phyloP scores from a whole-genome alignment of 2,888 invertebrate species.

The Toxonevra muliebris region DNA sequence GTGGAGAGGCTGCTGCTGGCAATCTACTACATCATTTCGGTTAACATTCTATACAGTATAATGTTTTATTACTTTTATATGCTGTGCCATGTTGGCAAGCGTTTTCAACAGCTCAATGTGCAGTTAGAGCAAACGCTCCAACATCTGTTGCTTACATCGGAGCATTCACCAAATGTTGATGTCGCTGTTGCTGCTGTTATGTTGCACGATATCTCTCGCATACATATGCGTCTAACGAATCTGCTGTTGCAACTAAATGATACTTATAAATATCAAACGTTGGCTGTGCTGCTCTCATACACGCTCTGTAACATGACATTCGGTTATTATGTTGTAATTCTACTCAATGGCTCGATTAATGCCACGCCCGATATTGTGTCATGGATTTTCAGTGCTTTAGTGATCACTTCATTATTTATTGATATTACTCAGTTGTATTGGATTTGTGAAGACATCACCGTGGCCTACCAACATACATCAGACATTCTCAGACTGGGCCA shows the following conservation, averaged over 20 bases:
- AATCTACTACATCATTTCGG: background rate
- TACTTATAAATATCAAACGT: constrained; percentile 4
- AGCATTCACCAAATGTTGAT: background rate
- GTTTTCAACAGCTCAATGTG: constrained; percentile 9
- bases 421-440: constrained; percentile 21
- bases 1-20: background rate
- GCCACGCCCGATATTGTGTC: background rate
- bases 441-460: constrained; percentile 7
- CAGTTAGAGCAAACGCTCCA: constrained; percentile 2
- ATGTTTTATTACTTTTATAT: constrained; percentile 21
- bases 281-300: constrained; percentile 20
- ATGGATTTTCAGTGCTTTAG: background rate
- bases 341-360: background rate
- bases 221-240: constrained; percentile 5
- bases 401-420: background rate
- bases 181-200: constrained; percentile 11
- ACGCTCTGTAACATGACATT: constrained; percentile 12
- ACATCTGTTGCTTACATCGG: background rate
- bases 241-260: constrained; percentile 15
- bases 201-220: constrained; percentile 7
- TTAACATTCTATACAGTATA: background rate
- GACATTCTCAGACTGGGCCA: constrained; percentile 4
- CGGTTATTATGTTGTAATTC: constrained; percentile 15
- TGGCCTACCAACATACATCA: constrained; percentile 14
- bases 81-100: constrained; percentile 10